Conservation (phyloP, 2,888 invertebrate species). For the Priocnemis perturbator region DNA sequence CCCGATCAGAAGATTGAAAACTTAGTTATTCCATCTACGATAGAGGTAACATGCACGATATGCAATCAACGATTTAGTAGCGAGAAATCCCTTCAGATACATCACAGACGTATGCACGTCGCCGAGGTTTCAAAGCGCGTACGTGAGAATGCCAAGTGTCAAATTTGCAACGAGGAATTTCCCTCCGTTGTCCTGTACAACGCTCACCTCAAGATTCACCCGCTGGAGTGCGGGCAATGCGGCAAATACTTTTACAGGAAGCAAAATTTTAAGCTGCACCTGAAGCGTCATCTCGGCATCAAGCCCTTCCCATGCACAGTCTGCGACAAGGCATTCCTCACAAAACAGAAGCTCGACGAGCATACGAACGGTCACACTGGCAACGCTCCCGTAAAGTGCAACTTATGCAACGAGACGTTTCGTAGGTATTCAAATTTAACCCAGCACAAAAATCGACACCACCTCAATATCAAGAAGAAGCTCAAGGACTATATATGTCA, state of each 20-base stretch:
- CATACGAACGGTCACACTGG: constrained; percentile 91
- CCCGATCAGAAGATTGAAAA: constrained; percentile 63
- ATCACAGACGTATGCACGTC: constrained; percentile 70
- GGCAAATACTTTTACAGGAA: constrained; percentile 86
- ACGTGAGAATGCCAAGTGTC: constrained; percentile 76
- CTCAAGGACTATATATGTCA: constrained; percentile 85
- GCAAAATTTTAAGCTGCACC: constrained; percentile 85
- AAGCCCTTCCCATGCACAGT: constrained; percentile 85
- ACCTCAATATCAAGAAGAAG: constrained; percentile 84
- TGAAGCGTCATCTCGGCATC: constrained; percentile 87
- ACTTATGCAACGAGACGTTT: constrained; percentile 87
- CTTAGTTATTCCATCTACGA: constrained; percentile 58
- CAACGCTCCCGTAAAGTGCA: constrained; percentile 87
- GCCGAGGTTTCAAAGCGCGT: constrained; percentile 67
- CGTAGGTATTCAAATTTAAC: constrained; percentile 89
- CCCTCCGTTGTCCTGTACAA: constrained; percentile 82
- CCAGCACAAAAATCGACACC: constrained; percentile 88
- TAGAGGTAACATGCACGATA: constrained; percentile 67
- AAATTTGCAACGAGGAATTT: constrained; percentile 82
- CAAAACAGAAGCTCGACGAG: constrained; percentile 88
- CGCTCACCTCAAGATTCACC: constrained; percentile 86
- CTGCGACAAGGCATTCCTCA: constrained; percentile 89
- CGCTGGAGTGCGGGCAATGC: constrained; percentile 88
- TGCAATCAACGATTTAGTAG: constrained; percentile 70
- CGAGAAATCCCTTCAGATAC: constrained; percentile 69